phyloP scores from a whole-genome alignment of 2,797 vertebrate species.

The Pipistrellus kuhlii region DNA sequence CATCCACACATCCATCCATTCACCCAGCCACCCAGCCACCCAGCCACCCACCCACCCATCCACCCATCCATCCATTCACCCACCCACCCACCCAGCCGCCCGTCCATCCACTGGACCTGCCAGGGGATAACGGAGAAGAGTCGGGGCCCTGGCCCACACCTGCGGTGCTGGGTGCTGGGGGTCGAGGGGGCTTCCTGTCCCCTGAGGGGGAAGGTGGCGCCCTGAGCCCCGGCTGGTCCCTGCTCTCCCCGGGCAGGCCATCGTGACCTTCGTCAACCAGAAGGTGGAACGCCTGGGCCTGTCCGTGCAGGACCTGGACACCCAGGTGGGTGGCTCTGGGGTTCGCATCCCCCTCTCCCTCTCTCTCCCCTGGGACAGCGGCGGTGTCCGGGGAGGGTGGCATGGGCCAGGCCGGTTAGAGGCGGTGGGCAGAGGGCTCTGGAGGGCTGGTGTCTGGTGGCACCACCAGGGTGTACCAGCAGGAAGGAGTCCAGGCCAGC shows the following conservation, averaged over 20 bases:
- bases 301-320: slow-evolving; percentile 90
- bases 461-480: background rate
- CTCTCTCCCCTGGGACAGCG: background rate
- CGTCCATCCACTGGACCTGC: too few species aligned
- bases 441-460: accelerated
- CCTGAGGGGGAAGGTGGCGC: accelerated
- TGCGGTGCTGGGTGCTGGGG: background rate
- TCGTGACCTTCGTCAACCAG: slow-evolving; percentile 94
- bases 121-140: background rate
- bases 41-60: too few species aligned
- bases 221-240: background rate
- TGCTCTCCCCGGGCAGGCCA: slow-evolving; percentile 86
- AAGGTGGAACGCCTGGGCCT: slow-evolving; percentile 91
- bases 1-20: too few species aligned
- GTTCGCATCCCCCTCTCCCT: accelerated
- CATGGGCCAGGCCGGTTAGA: accelerated
- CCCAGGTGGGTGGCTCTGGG: slow-evolving; percentile 89
- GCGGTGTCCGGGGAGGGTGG: background rate
- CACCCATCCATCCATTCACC: accelerated
- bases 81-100: too few species aligned
- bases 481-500: background rate
- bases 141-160: accelerated
- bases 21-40: too few species aligned
- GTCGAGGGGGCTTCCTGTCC: background rate
- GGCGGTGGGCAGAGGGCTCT: accelerated